phyloP scores from a whole-genome alignment of 2,888 invertebrate species.

The Philaethria dido region DNA sequence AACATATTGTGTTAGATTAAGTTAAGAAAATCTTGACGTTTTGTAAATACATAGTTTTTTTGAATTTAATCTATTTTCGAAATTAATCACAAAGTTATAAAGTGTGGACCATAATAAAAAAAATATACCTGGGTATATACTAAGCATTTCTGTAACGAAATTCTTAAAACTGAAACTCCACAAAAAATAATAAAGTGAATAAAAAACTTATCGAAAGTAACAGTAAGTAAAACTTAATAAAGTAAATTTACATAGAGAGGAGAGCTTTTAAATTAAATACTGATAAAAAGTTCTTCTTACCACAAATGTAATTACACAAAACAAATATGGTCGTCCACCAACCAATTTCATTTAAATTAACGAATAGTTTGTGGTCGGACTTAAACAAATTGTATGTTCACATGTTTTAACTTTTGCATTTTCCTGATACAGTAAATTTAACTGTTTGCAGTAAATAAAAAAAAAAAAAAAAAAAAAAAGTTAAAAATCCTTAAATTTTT shows the following conservation, averaged over 20 bases:
- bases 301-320: conserved; percentile 20
- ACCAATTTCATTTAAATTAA: conserved; percentile 18
- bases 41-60: too few species aligned
- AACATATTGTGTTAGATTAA: too few species aligned
- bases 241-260: background rate
- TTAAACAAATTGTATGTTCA: conserved; percentile 8
- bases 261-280: conserved; percentile 29
- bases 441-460: background rate
- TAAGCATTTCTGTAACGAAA: too few species aligned
- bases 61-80: too few species aligned
- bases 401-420: background rate
- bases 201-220: too few species aligned
- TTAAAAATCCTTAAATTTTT: too few species aligned
- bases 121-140: too few species aligned
- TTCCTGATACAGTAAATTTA: background rate
- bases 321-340: conserved; percentile 9
- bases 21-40: too few species aligned
- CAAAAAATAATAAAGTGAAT: background rate
- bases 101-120: too few species aligned
- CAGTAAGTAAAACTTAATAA: background rate
- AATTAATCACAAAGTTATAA: too few species aligned
- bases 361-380: conserved; percentile 13
- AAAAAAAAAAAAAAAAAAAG: too few species aligned
- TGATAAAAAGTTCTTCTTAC: conserved; percentile 11
- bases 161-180: too few species aligned